These are phyloP conservation scores for Cyclura pinguis DNA, from an alignment of 2,797 vertebrate species.

Conservation along the genomic window DNA sequence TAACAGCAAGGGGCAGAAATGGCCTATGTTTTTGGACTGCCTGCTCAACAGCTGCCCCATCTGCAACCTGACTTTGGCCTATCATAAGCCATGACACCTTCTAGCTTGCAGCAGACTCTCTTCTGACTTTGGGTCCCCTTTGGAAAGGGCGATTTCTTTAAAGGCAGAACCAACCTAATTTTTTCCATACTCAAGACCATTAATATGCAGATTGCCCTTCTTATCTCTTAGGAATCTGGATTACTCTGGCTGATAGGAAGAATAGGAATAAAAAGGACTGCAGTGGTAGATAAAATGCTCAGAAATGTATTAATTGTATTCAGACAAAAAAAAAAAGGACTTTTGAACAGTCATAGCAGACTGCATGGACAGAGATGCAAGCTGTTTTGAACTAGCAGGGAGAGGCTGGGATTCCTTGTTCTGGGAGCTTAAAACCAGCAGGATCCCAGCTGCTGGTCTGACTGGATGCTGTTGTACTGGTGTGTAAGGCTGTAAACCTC, in stretches of 20 bases:
- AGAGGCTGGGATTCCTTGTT: neutral
- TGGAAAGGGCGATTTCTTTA: neutral
- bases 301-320: neutral
- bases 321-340: no score
- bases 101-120: neutral
- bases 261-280: neutral
- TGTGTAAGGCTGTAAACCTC: neutral
- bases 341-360: neutral
- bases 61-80: neutral
- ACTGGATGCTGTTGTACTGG: no score
- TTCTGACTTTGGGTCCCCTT: neutral
- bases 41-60: neutral
- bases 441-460: no score
- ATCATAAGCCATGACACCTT: neutral
- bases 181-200: neutral
- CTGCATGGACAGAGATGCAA: neutral
- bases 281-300: neutral
- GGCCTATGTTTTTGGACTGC: neutral
- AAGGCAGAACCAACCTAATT: neutral
- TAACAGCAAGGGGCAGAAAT: no score
- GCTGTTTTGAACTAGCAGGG: neutral
- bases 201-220: neutral
- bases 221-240: slow-evolving; percentile 10
- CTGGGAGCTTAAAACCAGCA: neutral
- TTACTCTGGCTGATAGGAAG: neutral